Evolutionary conservation across 2,113 vertebrate genomes (phyloP), one percentile per base, ranked within the genome.

Genomic region (Rostratula benghalensis): DNA sequence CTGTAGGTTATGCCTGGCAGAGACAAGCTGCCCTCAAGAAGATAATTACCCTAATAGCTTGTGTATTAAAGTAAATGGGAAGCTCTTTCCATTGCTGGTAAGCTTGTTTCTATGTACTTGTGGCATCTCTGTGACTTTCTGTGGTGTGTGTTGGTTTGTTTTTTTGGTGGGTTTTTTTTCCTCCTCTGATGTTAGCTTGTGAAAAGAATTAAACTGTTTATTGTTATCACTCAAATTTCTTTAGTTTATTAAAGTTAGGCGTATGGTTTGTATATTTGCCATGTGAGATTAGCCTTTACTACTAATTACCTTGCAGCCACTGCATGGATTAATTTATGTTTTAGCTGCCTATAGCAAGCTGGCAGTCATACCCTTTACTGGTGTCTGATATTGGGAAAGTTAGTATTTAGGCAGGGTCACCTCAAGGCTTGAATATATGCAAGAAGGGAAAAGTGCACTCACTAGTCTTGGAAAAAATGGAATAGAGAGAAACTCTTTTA

Each of bases 31-130:
- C 92, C 98, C 98, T 95, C 99, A 99, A 97, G 99, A 99, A 97
- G 99, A 99, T 96, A 99, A 99, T 95, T 99, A 99, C 85, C 99
- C 99, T 14, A 99, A 98, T 97, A 99, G 98, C 97, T 97, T 99
- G 33, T 99, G 99, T 94, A 99, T 99, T 97, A 99, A 99, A 98
- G 99, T 99, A 75, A 99, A 99, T 63, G 99, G 99, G 57, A 99
- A 99, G 87, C 98, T 99, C 33, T 99, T 99, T 95, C 99, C 99
- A 11, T 96, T 99, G 90, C 99, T 99, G 54, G 99, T 99, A 98
- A 98, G 99, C 98, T 73, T 65, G 21, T 65, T 35, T 74, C 10
- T n/a, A 3, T 0, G 1, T 93, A 35, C 53, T 91, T 64, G 46
- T 76, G 73, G 17, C n/a, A 83, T 64, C 54, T 53, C 45, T 48